These are phyloP conservation scores for Volucella inflata DNA, from an alignment of 2,888 invertebrate genomes.

Conservation along the genomic window DNA sequence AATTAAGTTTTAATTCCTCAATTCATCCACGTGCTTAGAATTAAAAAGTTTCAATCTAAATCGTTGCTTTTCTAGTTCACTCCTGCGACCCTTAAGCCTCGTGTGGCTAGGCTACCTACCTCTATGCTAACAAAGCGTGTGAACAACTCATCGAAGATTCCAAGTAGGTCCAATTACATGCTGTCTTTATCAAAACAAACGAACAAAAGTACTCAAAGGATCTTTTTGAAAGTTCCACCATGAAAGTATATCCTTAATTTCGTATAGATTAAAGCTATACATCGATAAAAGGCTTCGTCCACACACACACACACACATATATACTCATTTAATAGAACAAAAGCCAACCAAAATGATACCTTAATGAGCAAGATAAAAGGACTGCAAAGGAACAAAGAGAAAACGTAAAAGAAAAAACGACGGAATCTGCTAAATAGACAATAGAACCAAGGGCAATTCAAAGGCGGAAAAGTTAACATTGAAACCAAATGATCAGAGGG, in stretches of 20 bases:
- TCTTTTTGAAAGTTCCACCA: not conserved
- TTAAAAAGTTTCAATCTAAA: no score
- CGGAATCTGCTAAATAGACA: constrained; percentile 40
- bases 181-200: not conserved
- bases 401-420: no score
- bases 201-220: not conserved
- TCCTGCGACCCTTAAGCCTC: no score
- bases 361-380: constrained; percentile 57
- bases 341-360: constrained; percentile 31
- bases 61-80: no score
- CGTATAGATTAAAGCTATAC: no score
- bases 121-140: no score
- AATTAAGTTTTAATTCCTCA: no score
- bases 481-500: constrained; percentile 1
- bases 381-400: not conserved
- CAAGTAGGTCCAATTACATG: not conserved
- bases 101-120: no score
- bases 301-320: not conserved
- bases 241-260: not conserved
- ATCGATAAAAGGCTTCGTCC: not conserved
- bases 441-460: constrained; percentile 22
- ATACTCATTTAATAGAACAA: constrained; percentile 9
- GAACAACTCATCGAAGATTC: not conserved
- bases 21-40: no score
- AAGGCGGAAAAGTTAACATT: constrained; percentile 27